Evolutionary conservation across 2,113 vertebrate genomes (phyloP).

Genomic region (Cromileptes altivelis): DNA sequence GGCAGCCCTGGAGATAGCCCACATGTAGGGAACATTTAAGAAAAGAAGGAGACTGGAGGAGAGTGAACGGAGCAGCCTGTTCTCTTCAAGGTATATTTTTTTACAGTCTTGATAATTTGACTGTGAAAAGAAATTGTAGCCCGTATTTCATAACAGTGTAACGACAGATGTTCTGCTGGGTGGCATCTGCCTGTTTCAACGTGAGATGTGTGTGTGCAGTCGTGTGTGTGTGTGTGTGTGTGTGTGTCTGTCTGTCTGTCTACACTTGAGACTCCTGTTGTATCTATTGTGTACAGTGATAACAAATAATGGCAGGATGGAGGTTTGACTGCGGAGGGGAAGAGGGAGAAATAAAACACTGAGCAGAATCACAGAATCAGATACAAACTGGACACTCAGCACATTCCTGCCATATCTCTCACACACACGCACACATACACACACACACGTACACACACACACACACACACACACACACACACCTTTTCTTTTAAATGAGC

Average conservation of each 20-base stretch:
- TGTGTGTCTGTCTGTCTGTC: neutral
- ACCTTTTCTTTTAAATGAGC: neutral
- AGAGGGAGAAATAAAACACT: conserved; percentile 43
- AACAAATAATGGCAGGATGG: conserved; percentile 54
- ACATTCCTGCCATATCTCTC: conserved; percentile 49
- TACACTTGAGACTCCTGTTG: neutral
- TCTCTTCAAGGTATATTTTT: neutral
- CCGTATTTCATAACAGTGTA: neutral
- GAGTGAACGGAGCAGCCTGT: neutral
- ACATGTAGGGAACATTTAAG: neutral
- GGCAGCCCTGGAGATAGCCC: neutral
- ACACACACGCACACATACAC: conserved; percentile 20
- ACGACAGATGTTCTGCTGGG: neutral
- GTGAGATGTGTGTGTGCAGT: neutral
- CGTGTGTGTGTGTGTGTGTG: conserved; percentile 10
- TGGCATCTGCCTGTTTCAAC: neutral
- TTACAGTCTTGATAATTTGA: neutral
- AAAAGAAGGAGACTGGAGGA: neutral
- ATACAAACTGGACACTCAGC: conserved; percentile 62
- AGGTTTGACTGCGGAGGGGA: conserved; percentile 35
- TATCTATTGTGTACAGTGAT: neutral
- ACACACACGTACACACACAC: conserved; percentile 12
- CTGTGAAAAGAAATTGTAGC: neutral
- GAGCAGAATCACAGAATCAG: conserved; percentile 42
- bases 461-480: neutral